These are phyloP conservation scores for Dynastes tityus DNA, from an alignment of 2,888 invertebrate species.

Conservation along the genomic window DNA sequence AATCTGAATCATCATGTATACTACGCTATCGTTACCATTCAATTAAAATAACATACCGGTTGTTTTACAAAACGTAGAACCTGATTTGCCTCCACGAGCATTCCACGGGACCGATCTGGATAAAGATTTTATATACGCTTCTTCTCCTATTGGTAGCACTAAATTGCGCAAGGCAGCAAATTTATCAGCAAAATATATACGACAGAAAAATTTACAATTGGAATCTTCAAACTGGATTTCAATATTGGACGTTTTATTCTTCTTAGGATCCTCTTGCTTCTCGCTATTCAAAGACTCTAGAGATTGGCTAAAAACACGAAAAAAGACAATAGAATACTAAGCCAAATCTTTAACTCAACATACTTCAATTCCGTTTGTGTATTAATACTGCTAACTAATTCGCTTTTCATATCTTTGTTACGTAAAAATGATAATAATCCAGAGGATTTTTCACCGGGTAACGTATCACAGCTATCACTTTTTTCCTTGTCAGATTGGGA, in stretches of 20 bases:
- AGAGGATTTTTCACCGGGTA: conserved; percentile 62
- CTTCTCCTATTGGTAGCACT: conserved; percentile 73
- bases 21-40: neutral
- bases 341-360: neutral
- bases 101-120: conserved; percentile 92
- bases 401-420: conserved; percentile 64
- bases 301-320: conserved; percentile 49
- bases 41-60: conserved; percentile 73
- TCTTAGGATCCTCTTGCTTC: conserved; percentile 65
- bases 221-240: conserved; percentile 78
- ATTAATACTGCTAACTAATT: conserved; percentile 49
- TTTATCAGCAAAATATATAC: conserved; percentile 92
- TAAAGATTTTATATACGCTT: conserved; percentile 88
- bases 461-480: conserved; percentile 59
- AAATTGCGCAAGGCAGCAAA: conserved; percentile 84
- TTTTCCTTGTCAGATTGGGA: conserved; percentile 69
- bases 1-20: too few relatives aligned
- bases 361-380: conserved; percentile 50
- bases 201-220: conserved; percentile 88
- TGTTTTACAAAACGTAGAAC: conserved; percentile 96
- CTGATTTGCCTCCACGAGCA: conserved; percentile 97
- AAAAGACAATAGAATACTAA: conserved; percentile 18
- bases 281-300: conserved; percentile 57
- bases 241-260: conserved; percentile 69
- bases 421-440: conserved; percentile 68